A percentile compares a stretch with the other conserved stretches of the same genome.
phyloP scores from a whole-genome alignment of 1,140 invertebrate species.

The Papilio glaucus region DNA sequence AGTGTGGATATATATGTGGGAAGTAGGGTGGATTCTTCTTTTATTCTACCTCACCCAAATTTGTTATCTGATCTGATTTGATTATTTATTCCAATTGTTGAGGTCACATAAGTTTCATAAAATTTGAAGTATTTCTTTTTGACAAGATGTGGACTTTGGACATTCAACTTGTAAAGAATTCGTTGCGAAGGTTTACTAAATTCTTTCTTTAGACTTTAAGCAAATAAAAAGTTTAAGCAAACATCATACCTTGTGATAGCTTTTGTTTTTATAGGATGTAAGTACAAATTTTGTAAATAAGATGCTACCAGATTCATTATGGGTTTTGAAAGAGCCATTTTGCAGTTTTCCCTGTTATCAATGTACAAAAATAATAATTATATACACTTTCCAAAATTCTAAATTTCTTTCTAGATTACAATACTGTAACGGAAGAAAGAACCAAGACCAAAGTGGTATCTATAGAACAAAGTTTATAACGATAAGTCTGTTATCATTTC shows the following conservation, averaged over 20 bases:
- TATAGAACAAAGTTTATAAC: conserved; percentile 9
- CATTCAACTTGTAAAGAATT: neutral
- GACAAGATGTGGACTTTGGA: conserved; percentile 9
- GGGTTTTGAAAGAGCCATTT: conserved; percentile 89
- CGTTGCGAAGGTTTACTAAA: conserved; percentile 16
- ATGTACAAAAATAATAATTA: neutral
- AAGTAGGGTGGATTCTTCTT: too few relatives aligned
- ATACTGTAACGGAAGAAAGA: neutral
- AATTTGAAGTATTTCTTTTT: neutral
- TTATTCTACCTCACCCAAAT: too few relatives aligned
- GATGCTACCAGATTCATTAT: conserved; percentile 85
- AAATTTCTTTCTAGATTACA: neutral
- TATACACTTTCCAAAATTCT: neutral
- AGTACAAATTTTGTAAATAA: conserved; percentile 88
- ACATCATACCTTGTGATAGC: conserved; percentile 87
- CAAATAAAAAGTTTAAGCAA: conserved; percentile 20
- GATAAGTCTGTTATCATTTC: conserved; percentile 12
- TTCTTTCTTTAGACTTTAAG: neutral
- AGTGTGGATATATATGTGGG: too few relatives aligned
- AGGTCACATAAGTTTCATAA: too few relatives aligned
- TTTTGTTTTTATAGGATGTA: conserved; percentile 88
- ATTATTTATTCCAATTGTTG: too few relatives aligned
- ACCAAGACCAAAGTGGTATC: neutral
- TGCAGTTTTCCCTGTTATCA: conserved; percentile 37
- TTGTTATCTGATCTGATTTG: too few relatives aligned